These are phyloP conservation scores for Nematolebias whitei DNA, from an alignment of 2,113 vertebrate species.

Conservation along the genomic window DNA sequence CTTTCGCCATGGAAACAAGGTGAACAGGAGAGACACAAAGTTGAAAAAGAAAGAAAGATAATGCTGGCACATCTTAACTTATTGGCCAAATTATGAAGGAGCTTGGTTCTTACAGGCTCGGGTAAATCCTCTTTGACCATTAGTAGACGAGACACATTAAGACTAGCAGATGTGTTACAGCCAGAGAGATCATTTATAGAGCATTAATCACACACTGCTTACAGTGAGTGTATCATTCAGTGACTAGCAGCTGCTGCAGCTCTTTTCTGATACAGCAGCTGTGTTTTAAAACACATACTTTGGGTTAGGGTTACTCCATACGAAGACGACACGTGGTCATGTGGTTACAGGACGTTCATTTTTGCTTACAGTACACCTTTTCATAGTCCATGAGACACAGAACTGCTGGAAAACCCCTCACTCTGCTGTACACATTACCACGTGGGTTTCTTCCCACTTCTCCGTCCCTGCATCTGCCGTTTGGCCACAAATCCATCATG, in stretches of 20 bases:
- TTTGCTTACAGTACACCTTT: too few species aligned
- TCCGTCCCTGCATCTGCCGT: too few species aligned
- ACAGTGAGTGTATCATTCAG: constrained; percentile 9
- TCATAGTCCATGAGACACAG: too few species aligned
- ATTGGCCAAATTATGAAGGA: constrained; percentile 33
- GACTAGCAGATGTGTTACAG: constrained; percentile 5
- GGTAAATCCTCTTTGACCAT: constrained; percentile 46
- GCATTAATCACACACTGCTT: constrained; percentile 13
- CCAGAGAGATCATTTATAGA: constrained; percentile 16
- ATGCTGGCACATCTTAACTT: constrained; percentile 25
- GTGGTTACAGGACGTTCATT: too few species aligned
- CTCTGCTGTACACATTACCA: too few species aligned
- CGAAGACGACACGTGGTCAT: too few species aligned
- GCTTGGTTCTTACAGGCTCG: constrained; percentile 35
- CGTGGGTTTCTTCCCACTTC: too few species aligned
- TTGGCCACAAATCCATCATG: too few species aligned
- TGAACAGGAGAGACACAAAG: constrained; percentile 31
- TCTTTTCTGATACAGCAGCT: constrained; percentile 42
- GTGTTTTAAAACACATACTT: constrained; percentile 25
- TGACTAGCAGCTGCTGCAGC: constrained; percentile 4
- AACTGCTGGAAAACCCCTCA: too few species aligned
- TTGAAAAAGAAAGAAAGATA: constrained; percentile 12
- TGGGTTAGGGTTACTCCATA: too few species aligned
- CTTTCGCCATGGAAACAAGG: constrained; percentile 68
- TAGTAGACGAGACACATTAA: constrained; percentile 25